Conservation (phyloP, 2,888 invertebrate species). For the Patella pellucida region DNA sequence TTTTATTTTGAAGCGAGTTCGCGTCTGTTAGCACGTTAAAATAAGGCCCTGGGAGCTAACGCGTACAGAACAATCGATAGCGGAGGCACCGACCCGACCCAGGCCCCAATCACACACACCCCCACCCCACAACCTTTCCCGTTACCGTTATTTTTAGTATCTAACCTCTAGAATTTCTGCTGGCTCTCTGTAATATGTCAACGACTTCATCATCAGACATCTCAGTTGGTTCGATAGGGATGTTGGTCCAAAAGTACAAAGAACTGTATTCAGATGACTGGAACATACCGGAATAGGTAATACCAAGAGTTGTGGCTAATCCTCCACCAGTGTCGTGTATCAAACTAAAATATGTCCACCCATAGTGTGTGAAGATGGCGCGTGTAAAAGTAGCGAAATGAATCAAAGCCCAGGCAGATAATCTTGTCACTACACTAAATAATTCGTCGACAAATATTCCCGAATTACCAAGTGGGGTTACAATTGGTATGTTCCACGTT, state of each 20-base stretch:
- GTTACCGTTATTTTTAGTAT: not conserved
- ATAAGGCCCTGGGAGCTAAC: too few relatives aligned
- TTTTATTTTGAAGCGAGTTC: too few relatives aligned
- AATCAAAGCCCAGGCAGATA: slow-evolving; percentile 32
- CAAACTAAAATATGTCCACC: not conserved
- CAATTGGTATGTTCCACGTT: slow-evolving; percentile 45
- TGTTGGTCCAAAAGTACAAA: not conserved
- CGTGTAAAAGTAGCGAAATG: not conserved
- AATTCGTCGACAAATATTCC: slow-evolving; percentile 44
- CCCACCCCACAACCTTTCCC: not conserved
- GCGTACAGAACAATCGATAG: too few relatives aligned
- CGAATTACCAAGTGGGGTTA: slow-evolving; percentile 44
- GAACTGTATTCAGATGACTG: not conserved
- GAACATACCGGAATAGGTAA: not conserved
- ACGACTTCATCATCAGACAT: not conserved
- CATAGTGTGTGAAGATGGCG: not conserved
- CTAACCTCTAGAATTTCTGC: not conserved
- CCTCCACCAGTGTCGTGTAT: not conserved
- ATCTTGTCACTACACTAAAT: slow-evolving; percentile 46
- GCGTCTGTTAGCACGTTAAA: too few relatives aligned
- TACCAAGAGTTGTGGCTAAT: not conserved
- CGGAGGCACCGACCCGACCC: too few relatives aligned
- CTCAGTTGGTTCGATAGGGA: not conserved
- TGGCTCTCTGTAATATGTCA: not conserved
- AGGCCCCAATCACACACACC: too few relatives aligned